Evolutionary conservation across 2,888 invertebrate genomes (phyloP).

Genomic region (Netelia melanura): DNA sequence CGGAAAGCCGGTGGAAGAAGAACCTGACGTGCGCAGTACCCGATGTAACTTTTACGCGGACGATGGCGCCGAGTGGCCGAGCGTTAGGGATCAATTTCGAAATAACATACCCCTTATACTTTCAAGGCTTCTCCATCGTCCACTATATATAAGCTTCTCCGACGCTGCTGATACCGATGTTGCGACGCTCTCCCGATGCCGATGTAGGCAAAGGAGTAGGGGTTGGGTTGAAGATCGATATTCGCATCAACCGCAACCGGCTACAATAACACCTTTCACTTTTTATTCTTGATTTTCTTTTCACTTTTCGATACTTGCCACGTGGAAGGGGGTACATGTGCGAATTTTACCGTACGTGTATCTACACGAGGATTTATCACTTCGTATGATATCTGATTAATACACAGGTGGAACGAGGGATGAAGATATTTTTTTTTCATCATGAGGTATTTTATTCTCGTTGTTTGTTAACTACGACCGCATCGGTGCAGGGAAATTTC

Average conservation of each 20-base stretch:
- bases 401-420: too few species aligned
- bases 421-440: too few species aligned
- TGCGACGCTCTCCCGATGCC: slow-evolving; percentile 56
- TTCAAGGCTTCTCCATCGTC: slow-evolving; percentile 78
- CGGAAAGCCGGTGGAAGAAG: slow-evolving; percentile 68
- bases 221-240: slow-evolving; percentile 51
- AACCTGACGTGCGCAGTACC: slow-evolving; percentile 81
- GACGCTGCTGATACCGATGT: slow-evolving; percentile 46
- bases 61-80: slow-evolving; percentile 79
- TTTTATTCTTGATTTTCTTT: slow-evolving; percentile 66
- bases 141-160: slow-evolving; percentile 17
- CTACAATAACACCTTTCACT: slow-evolving; percentile 66
- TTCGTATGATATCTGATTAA: background rate
- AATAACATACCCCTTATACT: slow-evolving; percentile 83
- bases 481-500: slow-evolving; percentile 26
- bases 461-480: slow-evolving; percentile 34
- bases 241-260: slow-evolving; percentile 52
- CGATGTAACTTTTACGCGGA: slow-evolving; percentile 80
- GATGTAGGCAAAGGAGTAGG: slow-evolving; percentile 21
- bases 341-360: background rate
- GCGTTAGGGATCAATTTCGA: slow-evolving; percentile 82
- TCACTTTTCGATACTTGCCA: slow-evolving; percentile 49
- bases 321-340: background rate
- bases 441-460: background rate
- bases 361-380: background rate